phyloP scores from a whole-genome alignment of 2,113 vertebrate species.

The Muscicapa adusta region DNA sequence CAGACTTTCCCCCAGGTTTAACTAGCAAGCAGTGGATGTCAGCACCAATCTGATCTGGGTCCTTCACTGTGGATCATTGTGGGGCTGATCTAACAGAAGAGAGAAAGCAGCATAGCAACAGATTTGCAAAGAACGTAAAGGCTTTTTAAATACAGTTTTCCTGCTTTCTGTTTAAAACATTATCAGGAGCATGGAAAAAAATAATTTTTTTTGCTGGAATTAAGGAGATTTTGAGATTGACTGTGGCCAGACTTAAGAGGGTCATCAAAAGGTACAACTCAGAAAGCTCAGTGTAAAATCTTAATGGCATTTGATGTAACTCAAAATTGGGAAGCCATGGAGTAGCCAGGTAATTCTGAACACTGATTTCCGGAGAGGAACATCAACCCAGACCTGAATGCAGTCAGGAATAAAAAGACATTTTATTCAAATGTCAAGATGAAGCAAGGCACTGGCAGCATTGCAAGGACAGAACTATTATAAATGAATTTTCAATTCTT shows the following conservation, averaged over 20 bases:
- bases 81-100: background rate
- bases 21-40: background rate
- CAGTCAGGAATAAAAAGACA: background rate
- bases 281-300: background rate
- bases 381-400: background rate
- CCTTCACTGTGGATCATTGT: background rate
- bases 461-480: background rate
- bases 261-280: background rate
- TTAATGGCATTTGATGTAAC: background rate
- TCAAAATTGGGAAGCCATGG: background rate
- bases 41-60: background rate
- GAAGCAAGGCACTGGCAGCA: background rate
- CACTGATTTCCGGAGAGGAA: background rate
- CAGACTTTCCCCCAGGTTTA: background rate
- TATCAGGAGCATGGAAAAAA: background rate
- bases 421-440: slow-evolving; percentile 16
- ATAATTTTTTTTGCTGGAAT: background rate
- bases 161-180: background rate
- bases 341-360: background rate
- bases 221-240: background rate
- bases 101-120: background rate
- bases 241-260: background rate
- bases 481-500: background rate
- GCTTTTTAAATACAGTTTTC: background rate
- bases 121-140: background rate